Evolutionary conservation across 2,888 invertebrate species (phyloP).

Genomic region (Pammene aurita): DNA sequence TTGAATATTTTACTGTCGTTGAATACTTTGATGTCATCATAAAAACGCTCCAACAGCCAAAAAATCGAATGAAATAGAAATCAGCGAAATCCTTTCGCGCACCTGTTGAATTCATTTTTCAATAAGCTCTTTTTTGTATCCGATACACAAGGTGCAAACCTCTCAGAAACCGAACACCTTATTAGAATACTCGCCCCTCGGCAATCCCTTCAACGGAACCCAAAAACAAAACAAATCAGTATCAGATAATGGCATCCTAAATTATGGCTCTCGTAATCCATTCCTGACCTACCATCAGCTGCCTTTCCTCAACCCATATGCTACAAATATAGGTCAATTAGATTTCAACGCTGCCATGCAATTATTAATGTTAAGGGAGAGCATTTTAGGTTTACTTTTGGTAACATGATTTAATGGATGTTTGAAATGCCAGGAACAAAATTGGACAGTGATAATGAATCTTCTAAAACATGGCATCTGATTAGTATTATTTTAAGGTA

Average conservation of each 20-base stretch:
- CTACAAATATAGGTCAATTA: conserved; percentile 76
- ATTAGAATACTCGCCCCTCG: conserved; percentile 65
- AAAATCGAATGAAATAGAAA: conserved; percentile 48
- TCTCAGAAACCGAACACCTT: conserved; percentile 67
- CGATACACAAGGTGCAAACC: conserved; percentile 79
- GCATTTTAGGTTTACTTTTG: conserved; percentile 48
- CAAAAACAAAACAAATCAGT: conserved; percentile 75
- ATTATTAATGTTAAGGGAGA: conserved; percentile 47
- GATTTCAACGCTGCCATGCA: conserved; percentile 44
- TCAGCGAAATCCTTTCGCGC: conserved; percentile 52
- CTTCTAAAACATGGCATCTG: conserved; percentile 64
- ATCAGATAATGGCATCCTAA: conserved; percentile 69
- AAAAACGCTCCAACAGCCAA: conserved; percentile 26
- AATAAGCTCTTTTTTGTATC: conserved; percentile 64
- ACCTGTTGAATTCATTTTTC: conserved; percentile 68
- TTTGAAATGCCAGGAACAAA: conserved; percentile 50
- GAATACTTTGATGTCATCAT: neutral
- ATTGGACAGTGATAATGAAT: conserved; percentile 67
- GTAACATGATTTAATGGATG: conserved; percentile 31
- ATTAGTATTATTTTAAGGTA: conserved; percentile 66
- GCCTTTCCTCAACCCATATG: conserved; percentile 69
- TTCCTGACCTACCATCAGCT: conserved; percentile 76
- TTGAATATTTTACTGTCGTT: too few relatives aligned
- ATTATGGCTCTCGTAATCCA: conserved; percentile 72
- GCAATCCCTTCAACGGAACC: conserved; percentile 55